These are phyloP conservation scores for Drosophila nikananu DNA, from an alignment of 1,140 invertebrate genomes.

Conservation along the genomic window DNA sequence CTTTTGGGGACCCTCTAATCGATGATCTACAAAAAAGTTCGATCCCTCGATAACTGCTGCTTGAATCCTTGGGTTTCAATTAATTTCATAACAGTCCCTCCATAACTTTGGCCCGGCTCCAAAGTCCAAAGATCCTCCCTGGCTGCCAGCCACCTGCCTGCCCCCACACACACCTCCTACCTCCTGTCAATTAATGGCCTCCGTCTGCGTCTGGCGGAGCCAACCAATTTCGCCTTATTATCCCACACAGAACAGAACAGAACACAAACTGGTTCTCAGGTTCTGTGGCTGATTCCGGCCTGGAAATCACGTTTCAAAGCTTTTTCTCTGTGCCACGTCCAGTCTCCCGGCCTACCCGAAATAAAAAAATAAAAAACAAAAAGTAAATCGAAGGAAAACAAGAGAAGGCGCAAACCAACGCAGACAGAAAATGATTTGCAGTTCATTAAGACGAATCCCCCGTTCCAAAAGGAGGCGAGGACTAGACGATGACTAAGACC, in stretches of 20 bases:
- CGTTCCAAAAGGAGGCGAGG: constrained; percentile 38
- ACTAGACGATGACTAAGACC: constrained; percentile 70
- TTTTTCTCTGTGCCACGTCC: constrained; percentile 39
- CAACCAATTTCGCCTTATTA: constrained; percentile 71
- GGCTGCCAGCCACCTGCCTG: constrained; percentile 36
- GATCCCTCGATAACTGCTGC: constrained; percentile 8
- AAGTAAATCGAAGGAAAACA: constrained; percentile 3
- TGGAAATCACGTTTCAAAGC: constrained; percentile 49
- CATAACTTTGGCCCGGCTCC: constrained; percentile 16
- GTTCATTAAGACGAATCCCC: constrained; percentile 73
- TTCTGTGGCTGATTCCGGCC: constrained; percentile 51
- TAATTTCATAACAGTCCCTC: constrained; percentile 34
- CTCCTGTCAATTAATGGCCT: constrained; percentile 62
- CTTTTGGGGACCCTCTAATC: constrained; percentile 17
- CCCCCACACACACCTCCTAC: constrained; percentile 44
- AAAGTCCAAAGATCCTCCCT: constrained; percentile 41
- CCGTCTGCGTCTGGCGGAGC: constrained; percentile 30
- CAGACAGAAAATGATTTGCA: constrained; percentile 78
- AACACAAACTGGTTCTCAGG: constrained; percentile 37
- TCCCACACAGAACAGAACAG: constrained; percentile 61
- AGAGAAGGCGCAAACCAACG: constrained; percentile 46
- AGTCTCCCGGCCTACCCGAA: constrained; percentile 34
- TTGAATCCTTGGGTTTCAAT: constrained; percentile 20
- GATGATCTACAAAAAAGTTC: constrained; percentile 27
- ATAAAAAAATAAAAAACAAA: constrained; percentile 4